Conservation (phyloP, 2,888 invertebrate genomes). For the Pheosia tremula region DNA sequence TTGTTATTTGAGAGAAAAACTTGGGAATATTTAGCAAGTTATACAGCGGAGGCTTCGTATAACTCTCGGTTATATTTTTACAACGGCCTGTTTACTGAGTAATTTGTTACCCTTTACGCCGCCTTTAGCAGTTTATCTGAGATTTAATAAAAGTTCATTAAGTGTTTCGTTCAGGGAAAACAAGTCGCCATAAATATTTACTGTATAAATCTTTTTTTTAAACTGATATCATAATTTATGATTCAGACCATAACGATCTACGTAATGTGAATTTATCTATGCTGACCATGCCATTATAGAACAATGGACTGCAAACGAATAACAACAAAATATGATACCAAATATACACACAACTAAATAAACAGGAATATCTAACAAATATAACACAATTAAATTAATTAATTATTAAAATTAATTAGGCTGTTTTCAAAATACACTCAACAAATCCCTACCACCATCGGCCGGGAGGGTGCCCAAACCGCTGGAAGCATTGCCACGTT, state of each 20-base stretch:
- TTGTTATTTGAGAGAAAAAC: slow-evolving; percentile 14
- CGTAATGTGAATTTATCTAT: background rate
- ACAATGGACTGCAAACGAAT: no score
- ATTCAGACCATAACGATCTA: background rate
- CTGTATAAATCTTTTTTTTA: background rate
- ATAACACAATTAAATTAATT: no score
- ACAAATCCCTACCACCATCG: no score
- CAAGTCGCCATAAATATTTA: slow-evolving; percentile 9
- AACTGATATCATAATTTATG: background rate
- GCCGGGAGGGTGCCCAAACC: no score
- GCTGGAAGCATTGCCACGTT: no score
- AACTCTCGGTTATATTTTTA: slow-evolving; percentile 31
- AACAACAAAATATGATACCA: no score
- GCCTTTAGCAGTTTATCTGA: slow-evolving; percentile 46
- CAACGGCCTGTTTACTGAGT: slow-evolving; percentile 49
- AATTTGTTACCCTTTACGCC: slow-evolving; percentile 56
- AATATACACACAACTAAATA: no score
- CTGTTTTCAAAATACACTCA: no score
- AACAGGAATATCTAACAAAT: no score
- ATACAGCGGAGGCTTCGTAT: slow-evolving; percentile 14
- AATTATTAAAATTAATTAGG: no score
- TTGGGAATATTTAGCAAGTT: slow-evolving; percentile 16
- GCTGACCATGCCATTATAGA: no score
- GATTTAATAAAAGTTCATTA: slow-evolving; percentile 62
- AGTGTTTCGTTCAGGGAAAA: slow-evolving; percentile 20